These are phyloP conservation scores for Perdix hodgsoniae DNA, from an alignment of 2,797 vertebrate species.

Conservation along the genomic window DNA sequence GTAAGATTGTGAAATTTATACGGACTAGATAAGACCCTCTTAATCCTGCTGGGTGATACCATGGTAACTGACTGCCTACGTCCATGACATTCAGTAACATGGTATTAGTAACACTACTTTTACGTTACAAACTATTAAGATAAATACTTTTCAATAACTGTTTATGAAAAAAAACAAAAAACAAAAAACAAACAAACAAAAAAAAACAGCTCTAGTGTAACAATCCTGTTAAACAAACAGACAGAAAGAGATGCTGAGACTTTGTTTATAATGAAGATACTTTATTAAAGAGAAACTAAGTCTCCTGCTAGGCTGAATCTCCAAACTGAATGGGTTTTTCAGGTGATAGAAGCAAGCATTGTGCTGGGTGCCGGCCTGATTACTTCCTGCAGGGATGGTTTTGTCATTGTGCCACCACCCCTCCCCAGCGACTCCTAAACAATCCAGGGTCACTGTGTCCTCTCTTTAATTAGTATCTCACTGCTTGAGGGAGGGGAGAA, in stretches of 20 bases:
- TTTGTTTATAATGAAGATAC: constrained; percentile 24
- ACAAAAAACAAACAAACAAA: too few species aligned
- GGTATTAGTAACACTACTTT: neutral
- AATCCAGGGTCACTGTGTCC: constrained; percentile 76
- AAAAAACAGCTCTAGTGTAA: neutral
- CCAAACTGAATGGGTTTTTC: constrained; percentile 60
- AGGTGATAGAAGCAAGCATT: constrained; percentile 59
- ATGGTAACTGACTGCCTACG: neutral
- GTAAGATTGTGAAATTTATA: neutral
- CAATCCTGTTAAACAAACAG: neutral
- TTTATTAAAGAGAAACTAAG: constrained; percentile 55
- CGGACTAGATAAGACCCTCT: neutral
- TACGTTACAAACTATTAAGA: neutral
- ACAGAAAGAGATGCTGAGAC: neutral
- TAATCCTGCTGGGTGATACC: constrained; percentile 7
- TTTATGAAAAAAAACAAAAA: neutral
- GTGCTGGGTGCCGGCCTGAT: constrained; percentile 61
- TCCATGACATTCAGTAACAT: neutral
- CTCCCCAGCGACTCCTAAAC: constrained; percentile 77
- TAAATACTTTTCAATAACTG: neutral
- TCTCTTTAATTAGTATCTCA: constrained; percentile 83
- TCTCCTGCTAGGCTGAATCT: constrained; percentile 31
- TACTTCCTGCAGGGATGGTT: constrained; percentile 74
- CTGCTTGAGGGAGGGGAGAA: constrained; percentile 75
- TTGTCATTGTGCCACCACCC: constrained; percentile 64